Evolutionary conservation across 2,888 invertebrate genomes (phyloP), one percentile per base, ranked within the genome.

Genomic region (Mantis religiosa): DNA sequence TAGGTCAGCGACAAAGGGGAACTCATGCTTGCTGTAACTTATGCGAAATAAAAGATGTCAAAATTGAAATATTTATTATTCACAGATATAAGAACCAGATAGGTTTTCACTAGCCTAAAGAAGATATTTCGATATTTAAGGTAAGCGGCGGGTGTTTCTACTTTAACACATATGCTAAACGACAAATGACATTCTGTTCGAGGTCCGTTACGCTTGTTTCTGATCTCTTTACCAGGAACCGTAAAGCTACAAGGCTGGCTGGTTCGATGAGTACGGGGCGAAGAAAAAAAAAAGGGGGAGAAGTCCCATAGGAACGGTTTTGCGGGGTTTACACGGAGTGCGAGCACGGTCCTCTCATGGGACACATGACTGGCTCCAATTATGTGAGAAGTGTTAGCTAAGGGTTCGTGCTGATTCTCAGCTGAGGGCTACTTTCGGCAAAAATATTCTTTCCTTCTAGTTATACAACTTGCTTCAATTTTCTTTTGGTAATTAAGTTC

Each of bases 291-390:
- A 71, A 71, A 71, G 54, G 54, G 54, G 54, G 20, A 20, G 6
- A 71, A 6, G 20, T 6, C 54, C 54, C 3, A 6, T 15, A 14
- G 85, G 25, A 41, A 27, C 6, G 27, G 12, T n/a, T 7, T 54
- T 54, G 54, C n/a, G 85, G 85, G 85, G 85, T 47, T 85, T 85
- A 85, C 85, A 85, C n/a, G 47, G 85, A n/a, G 85, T 28, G 54
- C 28, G 41, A 85, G 85, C 85, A 85, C 47, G 47, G 41, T 71
- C 54, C 54, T 71, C 54, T 71, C 54, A 71, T 71, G 54, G 54
- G 54, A 71, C 54, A 71, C 54, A 71, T 71, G 54, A 71, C 54
- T 71, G 54, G 54, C 54, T 71, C 54, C 54, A 71, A 71, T 71
- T 71, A 71, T 71, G 54, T 71, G 54, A 71, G 54, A 71, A 71